phyloP scores from a whole-genome alignment of 2,888 invertebrate species.

The Drosophila conformis region DNA sequence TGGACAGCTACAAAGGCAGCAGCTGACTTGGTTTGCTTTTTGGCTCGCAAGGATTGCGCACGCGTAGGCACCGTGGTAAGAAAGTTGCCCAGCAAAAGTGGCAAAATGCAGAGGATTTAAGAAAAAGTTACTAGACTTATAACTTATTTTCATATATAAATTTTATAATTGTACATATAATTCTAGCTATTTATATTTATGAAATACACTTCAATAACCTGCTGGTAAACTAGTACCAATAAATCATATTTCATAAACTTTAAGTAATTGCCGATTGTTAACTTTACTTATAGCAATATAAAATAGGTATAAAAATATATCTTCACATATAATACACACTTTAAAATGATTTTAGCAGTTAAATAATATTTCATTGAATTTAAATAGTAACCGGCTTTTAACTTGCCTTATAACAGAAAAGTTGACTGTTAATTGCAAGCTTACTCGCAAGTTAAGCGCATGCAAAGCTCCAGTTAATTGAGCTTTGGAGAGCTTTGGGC shows the following conservation, averaged over 20 bases:
- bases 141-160: neutral
- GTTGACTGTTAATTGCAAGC: conserved; percentile 22
- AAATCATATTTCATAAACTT: neutral
- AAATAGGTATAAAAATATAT: neutral
- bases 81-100: neutral
- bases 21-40: conserved; percentile 34
- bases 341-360: neutral
- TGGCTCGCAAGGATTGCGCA: conserved; percentile 38
- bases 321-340: neutral
- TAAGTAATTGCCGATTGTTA: conserved; percentile 18
- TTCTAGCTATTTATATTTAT: too few relatives aligned
- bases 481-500: neutral
- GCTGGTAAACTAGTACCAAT: rapidly evolving
- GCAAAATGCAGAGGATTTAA: neutral
- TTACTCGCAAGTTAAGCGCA: neutral
- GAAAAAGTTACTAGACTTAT: neutral
- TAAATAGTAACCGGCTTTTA: conserved; percentile 22
- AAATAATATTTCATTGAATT: neutral
- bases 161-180: neutral
- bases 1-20: conserved; percentile 30
- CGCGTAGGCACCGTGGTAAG: conserved; percentile 44
- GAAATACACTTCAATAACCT: neutral
- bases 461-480: neutral
- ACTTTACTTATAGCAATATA: neutral
- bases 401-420: conserved; percentile 11